Base-by-base conservation (phyloP, 2,113 vertebrate species). In the Grammomys surdaster region DNA sequence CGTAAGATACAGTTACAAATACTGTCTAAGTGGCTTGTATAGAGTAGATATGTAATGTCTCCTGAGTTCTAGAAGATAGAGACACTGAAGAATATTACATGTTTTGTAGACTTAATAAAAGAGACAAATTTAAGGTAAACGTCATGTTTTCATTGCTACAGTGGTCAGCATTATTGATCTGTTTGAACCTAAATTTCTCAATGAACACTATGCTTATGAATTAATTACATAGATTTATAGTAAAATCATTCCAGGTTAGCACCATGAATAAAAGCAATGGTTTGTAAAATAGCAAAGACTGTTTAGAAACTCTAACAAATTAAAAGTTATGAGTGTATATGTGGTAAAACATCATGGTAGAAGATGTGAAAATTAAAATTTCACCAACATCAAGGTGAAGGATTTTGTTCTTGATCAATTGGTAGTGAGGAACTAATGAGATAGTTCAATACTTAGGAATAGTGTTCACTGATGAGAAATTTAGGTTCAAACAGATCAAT, bases 341-440 rank as follows among this genome's bases (percentile, higher is more conserved):
- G 11, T 85, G n/a, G 76, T 96, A 6, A 90, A 93, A 95, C 81
- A 10, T 75, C 4, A 56, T 94, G 54, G 24, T 43, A 94, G 11
- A 88, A 88, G 54, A 93, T 9, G 86, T 67, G 22, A 82, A 94
- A 96, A 91, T 76, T 90, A 56, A 85, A 82, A 72, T 81, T 95
- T 65, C 20, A 65, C 11, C 20, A 48, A 33, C 56, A 90, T 17
- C n/a, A 94, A 87, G 92, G n/a, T 60, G 56, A 96, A 94, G 5
- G 43, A 90, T 43, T 89, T 91, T n/a, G 56, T 40, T 54, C 46
- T 89, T 89, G 82, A 78, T 28, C 10, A 90, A 26, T 92, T 65
- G n/a, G 56, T 26, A 75, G 36, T 60, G 46, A 89, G 3, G 31
- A 90, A 72, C 24, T 80, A 82, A 75, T 85, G 46, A 65, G 46